Evolutionary conservation across 2,797 vertebrate species (phyloP).

Genomic region (Spheniscus humboldti): DNA sequence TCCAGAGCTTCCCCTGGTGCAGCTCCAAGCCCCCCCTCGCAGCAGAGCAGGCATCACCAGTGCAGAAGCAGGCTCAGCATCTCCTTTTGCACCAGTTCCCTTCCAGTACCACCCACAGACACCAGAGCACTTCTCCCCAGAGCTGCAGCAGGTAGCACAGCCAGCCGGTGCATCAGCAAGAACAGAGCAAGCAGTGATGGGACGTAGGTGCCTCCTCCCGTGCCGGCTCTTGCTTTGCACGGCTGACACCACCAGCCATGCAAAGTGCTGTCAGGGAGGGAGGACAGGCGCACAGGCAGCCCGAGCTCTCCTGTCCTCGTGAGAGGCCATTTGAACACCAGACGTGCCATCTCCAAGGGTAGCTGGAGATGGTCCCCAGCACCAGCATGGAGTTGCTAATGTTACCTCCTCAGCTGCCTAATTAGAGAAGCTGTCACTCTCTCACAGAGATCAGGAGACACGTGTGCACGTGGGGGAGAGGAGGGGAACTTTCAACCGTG

Average conservation of each 20-base stretch:
- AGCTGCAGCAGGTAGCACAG: neutral
- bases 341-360: neutral
- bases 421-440: slow-evolving; percentile 63
- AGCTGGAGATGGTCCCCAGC: neutral
- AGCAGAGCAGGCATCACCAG: neutral
- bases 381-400: slow-evolving; percentile 66
- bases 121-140: neutral
- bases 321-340: neutral
- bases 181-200: neutral
- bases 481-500: neutral
- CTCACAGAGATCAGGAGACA: slow-evolving; percentile 4
- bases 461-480: neutral
- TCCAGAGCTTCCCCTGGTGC: neutral
- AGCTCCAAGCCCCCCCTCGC: neutral
- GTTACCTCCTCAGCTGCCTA: slow-evolving; percentile 64
- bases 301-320: neutral
- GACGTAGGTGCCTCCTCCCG: rapidly evolving
- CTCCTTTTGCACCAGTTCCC: neutral
- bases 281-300: rapidly evolving
- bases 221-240: neutral
- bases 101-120: neutral
- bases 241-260: neutral
- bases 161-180: neutral
- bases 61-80: neutral
- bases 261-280: rapidly evolving